Evolutionary conservation across 2,113 vertebrate species (phyloP).

Genomic region (Amazona guildingii): DNA sequence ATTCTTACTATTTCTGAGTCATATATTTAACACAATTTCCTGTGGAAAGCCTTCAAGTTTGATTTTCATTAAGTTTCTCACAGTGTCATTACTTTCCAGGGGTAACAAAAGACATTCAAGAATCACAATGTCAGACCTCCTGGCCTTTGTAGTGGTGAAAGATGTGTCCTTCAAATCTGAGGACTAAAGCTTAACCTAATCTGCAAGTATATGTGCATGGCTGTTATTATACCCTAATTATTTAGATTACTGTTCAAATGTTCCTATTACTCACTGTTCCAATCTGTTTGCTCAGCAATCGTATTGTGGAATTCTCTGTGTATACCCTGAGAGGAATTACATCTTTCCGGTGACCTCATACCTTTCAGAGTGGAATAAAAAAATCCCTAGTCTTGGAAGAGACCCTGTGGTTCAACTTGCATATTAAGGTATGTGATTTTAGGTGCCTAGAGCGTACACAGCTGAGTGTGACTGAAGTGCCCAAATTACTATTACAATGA

Average conservation of each 20-base stretch:
- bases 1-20: not conserved
- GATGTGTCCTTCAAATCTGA: not conserved
- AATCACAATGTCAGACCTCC: not conserved
- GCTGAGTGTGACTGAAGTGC: not conserved
- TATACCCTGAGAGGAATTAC: not conserved
- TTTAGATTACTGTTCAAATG: not conserved
- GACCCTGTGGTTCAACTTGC: not conserved
- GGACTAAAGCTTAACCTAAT: not conserved
- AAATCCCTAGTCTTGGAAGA: not conserved
- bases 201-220: not conserved
- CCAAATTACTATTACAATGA: not conserved
- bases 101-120: not conserved
- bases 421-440: not conserved
- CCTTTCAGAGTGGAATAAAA: not conserved
- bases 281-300: not conserved
- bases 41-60: not conserved
- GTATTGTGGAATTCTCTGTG: not conserved
- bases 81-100: not conserved
- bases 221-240: not conserved
- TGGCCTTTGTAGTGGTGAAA: not conserved
- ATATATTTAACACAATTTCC: not conserved
- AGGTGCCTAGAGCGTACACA: not conserved
- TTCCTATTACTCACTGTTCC: not conserved
- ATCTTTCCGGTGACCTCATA: not conserved
- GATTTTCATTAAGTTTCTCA: not conserved